phyloP scores from a whole-genome alignment of 2,797 vertebrate genomes.

The Meriones psammophilus region DNA sequence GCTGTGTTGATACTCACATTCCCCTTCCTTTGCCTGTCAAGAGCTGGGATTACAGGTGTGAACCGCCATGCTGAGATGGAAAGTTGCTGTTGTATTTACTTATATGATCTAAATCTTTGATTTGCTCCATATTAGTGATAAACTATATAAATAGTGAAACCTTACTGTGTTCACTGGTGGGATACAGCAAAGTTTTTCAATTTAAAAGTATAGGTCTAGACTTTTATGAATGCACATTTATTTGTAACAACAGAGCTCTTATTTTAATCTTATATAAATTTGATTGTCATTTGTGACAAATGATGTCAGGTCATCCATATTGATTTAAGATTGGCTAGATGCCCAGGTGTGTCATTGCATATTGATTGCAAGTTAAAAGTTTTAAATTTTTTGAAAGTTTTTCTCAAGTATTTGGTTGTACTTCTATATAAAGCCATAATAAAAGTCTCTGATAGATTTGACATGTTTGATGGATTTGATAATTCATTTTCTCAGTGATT shows the following conservation, averaged over 20 bases:
- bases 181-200: not conserved
- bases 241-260: not conserved
- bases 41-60: not conserved
- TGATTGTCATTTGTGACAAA: slow-evolving; percentile 39
- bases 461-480: not conserved
- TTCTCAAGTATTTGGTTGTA: not conserved
- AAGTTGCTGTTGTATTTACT: not conserved
- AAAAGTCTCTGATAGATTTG: not conserved
- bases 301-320: not conserved
- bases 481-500: slow-evolving; percentile 58
- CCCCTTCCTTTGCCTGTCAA: not conserved
- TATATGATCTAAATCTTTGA: not conserved
- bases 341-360: not conserved
- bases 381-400: not conserved
- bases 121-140: not conserved
- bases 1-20: not conserved
- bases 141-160: not conserved
- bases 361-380: slow-evolving; percentile 40
- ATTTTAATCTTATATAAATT: not conserved
- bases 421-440: slow-evolving; percentile 33
- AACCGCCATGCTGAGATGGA: not conserved
- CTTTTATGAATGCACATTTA: slow-evolving; percentile 3
- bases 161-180: not conserved
- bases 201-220: not conserved
- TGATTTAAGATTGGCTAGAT: slow-evolving; percentile 17